Base-by-base conservation (phyloP, 1,140 invertebrate genomes). In the Melipona quadrifasciata region DNA sequence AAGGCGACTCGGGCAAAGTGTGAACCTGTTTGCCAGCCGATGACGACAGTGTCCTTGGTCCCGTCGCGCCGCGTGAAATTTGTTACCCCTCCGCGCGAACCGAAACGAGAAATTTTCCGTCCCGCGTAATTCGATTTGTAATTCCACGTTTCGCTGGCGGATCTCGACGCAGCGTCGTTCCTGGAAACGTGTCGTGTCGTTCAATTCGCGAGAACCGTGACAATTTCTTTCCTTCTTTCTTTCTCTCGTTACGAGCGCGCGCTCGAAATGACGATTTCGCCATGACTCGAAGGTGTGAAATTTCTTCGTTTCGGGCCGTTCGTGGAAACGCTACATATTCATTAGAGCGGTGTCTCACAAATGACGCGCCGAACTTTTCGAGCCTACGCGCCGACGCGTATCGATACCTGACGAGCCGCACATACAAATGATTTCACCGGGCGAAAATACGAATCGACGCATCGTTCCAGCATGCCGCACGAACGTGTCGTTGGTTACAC, bases 271-370 rank as follows among this genome's bases (percentile, higher is more conserved):
- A 65, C 61, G 61, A 78, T 78, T 67, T 51, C n/a, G 64, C 2
- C 19, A 39, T 39, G 2, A 10, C 24, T 0, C 34, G 8, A 76
- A 39, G 31, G 58, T 24, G 64, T 12, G 61, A 74, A 74, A 27
- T 75, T 67, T 67, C 70, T 27, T 51, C 64, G 78, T 34, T 58
- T 6, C 14, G 5, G 10, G 24, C 17, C 4, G 5, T 88, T 88
- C 86, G 27, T 11, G 71, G 72, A 85, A 89, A 80, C 65, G 57
- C 47, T 89, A 74, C 84, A 86, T 87, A 86, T 87, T 87, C 84
- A 86, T 86, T 68, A 55, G 39, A 47, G 34, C n/a, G 27, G 78
- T 16, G 65, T 57, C 17, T 34, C 34, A 8, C 55, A 53, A 58
- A 78, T 81, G 76, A 57, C 75, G 67, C 31, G 57, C 39, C 75